Percentiles rank a stretch among this genome's conserved stretches.
phyloP scores from a whole-genome alignment of 2,113 vertebrate species.

The Chrysemys picta region DNA sequence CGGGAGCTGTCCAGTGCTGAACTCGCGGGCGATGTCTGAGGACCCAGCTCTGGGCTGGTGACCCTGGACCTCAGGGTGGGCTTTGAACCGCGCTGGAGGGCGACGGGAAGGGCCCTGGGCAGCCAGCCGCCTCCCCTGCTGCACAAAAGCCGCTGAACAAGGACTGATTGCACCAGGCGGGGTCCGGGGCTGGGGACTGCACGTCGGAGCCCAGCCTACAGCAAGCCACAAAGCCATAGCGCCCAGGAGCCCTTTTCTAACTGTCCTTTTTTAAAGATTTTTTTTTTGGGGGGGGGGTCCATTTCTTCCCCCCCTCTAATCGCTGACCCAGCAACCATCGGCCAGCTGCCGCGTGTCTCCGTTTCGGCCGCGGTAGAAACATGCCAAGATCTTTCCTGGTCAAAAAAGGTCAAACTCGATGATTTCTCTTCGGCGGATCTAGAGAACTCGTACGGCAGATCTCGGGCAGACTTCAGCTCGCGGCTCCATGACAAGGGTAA shows the following conservation, averaged over 20 bases:
- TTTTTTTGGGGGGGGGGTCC: not conserved
- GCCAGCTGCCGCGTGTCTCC: conserved; percentile 37
- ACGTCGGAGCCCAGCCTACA: not conserved
- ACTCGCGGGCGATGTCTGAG: conserved; percentile 70
- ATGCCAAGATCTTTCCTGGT: conserved; percentile 97
- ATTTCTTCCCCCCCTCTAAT: not conserved
- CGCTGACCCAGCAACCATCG: not conserved
- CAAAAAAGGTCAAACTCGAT: conserved; percentile 96
- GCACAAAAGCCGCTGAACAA: not conserved
- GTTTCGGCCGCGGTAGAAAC: conserved; percentile 69
- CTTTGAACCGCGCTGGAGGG: no score
- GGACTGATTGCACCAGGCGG: not conserved
- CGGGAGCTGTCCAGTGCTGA: conserved; percentile 86
- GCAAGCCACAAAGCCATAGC: conserved; percentile 22
- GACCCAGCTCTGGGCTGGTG: conserved; percentile 43
- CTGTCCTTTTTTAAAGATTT: no score
- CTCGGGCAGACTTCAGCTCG: conserved; percentile 85
- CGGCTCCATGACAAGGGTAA: conserved; percentile 91
- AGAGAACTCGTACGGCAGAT: conserved; percentile 87
- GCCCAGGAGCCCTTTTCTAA: not conserved
- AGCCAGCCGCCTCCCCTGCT: not conserved
- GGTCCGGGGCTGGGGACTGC: not conserved
- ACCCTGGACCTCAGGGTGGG: conserved; percentile 66
- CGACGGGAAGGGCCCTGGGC: no score
- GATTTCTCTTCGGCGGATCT: conserved; percentile 89